Percentiles rank a stretch among this genome's conserved stretches.
Evolutionary conservation across 2,113 vertebrate genomes (phyloP).

Genomic region (Nothoprocta perdicaria): DNA sequence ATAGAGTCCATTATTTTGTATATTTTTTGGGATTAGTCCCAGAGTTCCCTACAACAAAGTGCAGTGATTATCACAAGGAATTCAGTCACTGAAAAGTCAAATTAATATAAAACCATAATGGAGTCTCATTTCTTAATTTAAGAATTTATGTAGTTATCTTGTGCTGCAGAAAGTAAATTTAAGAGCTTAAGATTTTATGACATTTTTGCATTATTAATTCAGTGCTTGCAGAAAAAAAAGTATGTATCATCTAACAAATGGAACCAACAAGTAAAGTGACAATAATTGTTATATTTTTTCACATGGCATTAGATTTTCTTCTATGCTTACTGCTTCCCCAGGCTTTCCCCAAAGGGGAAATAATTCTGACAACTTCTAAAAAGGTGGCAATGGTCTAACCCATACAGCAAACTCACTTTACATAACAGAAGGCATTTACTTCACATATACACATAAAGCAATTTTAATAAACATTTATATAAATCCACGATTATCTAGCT

Average conservation of each 20-base stretch:
- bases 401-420: not conserved
- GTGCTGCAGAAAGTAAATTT: not conserved
- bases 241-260: not conserved
- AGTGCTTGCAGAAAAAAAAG: not conserved
- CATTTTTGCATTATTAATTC: not conserved
- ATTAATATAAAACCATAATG: not conserved
- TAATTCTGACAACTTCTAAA: not conserved
- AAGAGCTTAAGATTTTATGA: not conserved
- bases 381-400: not conserved
- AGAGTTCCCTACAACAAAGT: not conserved
- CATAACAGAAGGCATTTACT: not conserved
- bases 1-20: not conserved
- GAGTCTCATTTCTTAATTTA: not conserved
- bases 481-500: constrained; percentile 22
- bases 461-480: not conserved
- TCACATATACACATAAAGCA: not conserved
- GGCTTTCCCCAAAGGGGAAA: constrained; percentile 5
- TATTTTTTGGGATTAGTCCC: not conserved
- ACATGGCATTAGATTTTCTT: not conserved
- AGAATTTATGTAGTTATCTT: not conserved
- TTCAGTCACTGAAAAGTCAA: not conserved
- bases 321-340: not conserved
- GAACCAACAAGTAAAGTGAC: not conserved
- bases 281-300: not conserved
- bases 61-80: not conserved